Conservation (phyloP, 2,797 vertebrate species). For the Buceros bicornis region DNA sequence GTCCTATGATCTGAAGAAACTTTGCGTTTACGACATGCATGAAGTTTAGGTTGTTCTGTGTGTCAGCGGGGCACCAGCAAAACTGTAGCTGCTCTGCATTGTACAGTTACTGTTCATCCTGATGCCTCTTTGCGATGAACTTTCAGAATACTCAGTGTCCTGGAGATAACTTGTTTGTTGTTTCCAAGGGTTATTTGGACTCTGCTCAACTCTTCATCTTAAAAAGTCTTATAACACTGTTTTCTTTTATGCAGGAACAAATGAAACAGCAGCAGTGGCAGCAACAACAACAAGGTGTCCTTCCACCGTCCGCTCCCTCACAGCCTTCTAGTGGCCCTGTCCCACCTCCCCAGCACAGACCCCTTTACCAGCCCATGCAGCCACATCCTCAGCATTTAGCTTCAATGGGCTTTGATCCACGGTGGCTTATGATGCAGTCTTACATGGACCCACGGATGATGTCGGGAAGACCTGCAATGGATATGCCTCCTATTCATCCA, state of each 20-base stretch:
- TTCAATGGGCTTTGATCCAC: slow-evolving; percentile 97
- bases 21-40: not conserved
- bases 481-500: slow-evolving; percentile 93
- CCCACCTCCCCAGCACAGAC: slow-evolving; percentile 90
- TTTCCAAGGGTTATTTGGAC: not conserved
- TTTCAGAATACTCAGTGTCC: not conserved
- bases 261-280: slow-evolving; percentile 94
- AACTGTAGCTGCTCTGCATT: not conserved
- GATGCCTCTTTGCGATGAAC: not conserved
- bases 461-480: slow-evolving; percentile 92
- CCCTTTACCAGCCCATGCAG: slow-evolving; percentile 94
- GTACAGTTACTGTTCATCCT: not conserved
- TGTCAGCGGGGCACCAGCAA: not conserved
- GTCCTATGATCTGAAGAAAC: not conserved
- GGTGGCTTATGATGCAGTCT: slow-evolving; percentile 99
- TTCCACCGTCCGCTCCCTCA: slow-evolving; percentile 82
- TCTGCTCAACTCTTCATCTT: not conserved
- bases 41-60: not conserved
- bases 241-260: slow-evolving; percentile 86
- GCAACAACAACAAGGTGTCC: slow-evolving; percentile 87
- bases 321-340: slow-evolving; percentile 86
- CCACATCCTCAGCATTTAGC: slow-evolving; percentile 94
- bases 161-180: not conserved
- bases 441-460: slow-evolving; percentile 99
- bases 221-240: not conserved